Conservation (phyloP, 2,888 invertebrate genomes). For the Trichacis sp. region DNA sequence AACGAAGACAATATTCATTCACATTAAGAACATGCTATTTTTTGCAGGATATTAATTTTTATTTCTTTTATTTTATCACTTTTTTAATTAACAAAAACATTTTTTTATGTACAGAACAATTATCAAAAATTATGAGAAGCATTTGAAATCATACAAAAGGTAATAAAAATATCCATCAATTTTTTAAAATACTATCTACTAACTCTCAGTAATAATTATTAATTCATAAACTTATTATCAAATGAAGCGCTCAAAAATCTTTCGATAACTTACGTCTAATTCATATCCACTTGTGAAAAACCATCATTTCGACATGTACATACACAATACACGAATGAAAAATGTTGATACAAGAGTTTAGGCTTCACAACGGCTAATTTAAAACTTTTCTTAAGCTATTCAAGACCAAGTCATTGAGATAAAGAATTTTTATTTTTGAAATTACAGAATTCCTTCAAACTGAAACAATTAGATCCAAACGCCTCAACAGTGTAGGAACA, state of each 20-base stretch:
- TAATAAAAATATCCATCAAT: background rate
- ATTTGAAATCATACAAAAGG: background rate
- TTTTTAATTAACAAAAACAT: constrained; percentile 2
- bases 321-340: background rate
- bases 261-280: background rate
- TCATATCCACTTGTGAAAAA: background rate
- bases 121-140: background rate
- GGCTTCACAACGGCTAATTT: background rate
- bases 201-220: background rate
- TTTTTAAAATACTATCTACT: background rate
- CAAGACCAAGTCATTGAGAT: background rate
- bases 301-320: background rate
- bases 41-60: background rate
- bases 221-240: background rate
- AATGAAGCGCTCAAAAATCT: background rate
- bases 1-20: background rate
- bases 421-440: background rate
- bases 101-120: background rate
- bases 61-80: background rate
- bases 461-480: background rate
- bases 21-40: background rate
- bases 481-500: background rate
- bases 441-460: background rate
- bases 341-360: background rate
- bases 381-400: background rate